Conservation (phyloP, 2,113 vertebrate genomes). For the Laticauda colubrina region DNA sequence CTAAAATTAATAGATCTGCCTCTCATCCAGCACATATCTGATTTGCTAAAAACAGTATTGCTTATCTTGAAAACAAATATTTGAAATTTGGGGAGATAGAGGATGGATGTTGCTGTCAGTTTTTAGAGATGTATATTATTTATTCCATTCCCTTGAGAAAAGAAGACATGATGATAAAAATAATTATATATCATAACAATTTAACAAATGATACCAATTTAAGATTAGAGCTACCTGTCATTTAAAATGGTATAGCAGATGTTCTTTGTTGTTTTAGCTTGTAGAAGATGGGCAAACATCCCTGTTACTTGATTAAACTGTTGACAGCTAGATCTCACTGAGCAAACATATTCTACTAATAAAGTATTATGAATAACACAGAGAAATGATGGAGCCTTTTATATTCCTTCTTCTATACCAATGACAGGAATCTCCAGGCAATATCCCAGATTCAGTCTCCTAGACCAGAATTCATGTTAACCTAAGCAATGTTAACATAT, state of each 20-base stretch:
- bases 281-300: not conserved
- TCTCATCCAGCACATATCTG: constrained; percentile 60
- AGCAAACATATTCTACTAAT: not conserved
- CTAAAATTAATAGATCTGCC: constrained; percentile 66
- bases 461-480: too few relatives aligned
- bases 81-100: constrained; percentile 12
- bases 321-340: not conserved
- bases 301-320: not conserved
- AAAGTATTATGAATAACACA: not conserved
- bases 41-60: constrained; percentile 53
- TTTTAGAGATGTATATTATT: constrained; percentile 9
- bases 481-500: too few relatives aligned
- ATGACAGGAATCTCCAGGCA: not conserved
- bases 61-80: constrained; percentile 47
- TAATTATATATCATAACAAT: not conserved
- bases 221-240: not conserved
- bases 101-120: constrained; percentile 20
- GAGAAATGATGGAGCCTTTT: not conserved
- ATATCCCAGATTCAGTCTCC: not conserved
- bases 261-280: not conserved
- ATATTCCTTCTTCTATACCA: not conserved
- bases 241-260: not conserved
- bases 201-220: not conserved
- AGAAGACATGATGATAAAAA: not conserved
- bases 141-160: not conserved